phyloP scores from a whole-genome alignment of 2,888 invertebrate genomes.

The Dynastes maya region DNA sequence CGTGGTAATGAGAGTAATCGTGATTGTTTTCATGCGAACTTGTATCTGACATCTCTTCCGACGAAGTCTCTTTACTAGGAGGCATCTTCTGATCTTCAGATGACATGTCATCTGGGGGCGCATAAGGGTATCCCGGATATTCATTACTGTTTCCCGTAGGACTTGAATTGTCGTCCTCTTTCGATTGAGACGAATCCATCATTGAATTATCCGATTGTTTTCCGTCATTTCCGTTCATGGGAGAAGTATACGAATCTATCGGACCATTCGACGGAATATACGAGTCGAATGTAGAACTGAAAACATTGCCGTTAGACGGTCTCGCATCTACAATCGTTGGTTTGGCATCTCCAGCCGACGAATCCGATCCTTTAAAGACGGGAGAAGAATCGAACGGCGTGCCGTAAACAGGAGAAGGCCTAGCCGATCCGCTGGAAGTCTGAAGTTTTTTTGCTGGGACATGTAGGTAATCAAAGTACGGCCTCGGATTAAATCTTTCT shows the following conservation, averaged over 20 bases:
- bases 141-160: constrained; percentile 10
- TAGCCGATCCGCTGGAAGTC: constrained; percentile 39
- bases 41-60: not conserved
- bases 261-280: constrained; percentile 15
- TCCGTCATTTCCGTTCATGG: constrained; percentile 38
- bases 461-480: constrained; percentile 64
- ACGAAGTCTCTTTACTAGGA: constrained; percentile 5
- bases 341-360: not conserved
- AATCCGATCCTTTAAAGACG: constrained; percentile 43
- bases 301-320: constrained; percentile 14
- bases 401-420: constrained; percentile 55
- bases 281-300: too few species aligned
- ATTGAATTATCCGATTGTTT: constrained; percentile 33
- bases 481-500: constrained; percentile 67
- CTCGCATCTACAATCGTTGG: constrained; percentile 2
- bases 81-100: constrained; percentile 42
- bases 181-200: constrained; percentile 47
- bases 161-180: constrained; percentile 34
- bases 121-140: constrained; percentile 49
- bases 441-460: constrained; percentile 41
- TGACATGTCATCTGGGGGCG: constrained; percentile 49
- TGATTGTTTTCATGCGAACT: constrained; percentile 20
- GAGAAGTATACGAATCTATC: constrained; percentile 51
- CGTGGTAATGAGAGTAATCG: constrained; percentile 36
- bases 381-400: constrained; percentile 54